Conservation (phyloP, 2,888 invertebrate species). For the Busseola fusca region DNA sequence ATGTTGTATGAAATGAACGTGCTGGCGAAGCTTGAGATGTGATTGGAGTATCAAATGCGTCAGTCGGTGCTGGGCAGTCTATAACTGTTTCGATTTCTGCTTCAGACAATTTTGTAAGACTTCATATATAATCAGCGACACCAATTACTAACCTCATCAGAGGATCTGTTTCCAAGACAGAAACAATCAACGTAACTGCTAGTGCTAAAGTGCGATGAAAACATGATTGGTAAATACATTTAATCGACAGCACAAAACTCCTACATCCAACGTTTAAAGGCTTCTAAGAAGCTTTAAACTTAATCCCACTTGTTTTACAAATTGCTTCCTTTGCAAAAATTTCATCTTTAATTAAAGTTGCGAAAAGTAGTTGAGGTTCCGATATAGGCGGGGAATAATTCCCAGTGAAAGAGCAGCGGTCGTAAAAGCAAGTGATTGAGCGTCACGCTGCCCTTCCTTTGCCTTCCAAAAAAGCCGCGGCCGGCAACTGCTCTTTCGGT, state of each 20-base stretch:
- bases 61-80: conserved; percentile 15
- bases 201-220: not conserved
- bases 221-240: conserved; percentile 6
- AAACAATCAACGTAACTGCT: conserved; percentile 5
- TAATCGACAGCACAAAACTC: not conserved
- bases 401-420: too few species aligned
- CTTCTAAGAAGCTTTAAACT: not conserved
- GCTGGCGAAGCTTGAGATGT: conserved; percentile 28
- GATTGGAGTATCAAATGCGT: conserved; percentile 44
- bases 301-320: not conserved
- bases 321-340: not conserved
- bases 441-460: too few species aligned
- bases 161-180: not conserved
- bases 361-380: not conserved
- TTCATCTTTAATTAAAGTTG: not conserved
- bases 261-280: conserved; percentile 8
- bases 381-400: too few species aligned
- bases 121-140: not conserved
- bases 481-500: too few species aligned
- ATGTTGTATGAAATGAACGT: conserved; percentile 41
- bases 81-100: conserved; percentile 8
- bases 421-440: too few species aligned
- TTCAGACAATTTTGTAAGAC: not conserved
- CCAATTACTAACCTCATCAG: not conserved
- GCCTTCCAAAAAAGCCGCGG: too few species aligned